These are phyloP conservation scores for Hipparchia semele DNA, from an alignment of 2,888 invertebrate genomes.

Conservation along the genomic window DNA sequence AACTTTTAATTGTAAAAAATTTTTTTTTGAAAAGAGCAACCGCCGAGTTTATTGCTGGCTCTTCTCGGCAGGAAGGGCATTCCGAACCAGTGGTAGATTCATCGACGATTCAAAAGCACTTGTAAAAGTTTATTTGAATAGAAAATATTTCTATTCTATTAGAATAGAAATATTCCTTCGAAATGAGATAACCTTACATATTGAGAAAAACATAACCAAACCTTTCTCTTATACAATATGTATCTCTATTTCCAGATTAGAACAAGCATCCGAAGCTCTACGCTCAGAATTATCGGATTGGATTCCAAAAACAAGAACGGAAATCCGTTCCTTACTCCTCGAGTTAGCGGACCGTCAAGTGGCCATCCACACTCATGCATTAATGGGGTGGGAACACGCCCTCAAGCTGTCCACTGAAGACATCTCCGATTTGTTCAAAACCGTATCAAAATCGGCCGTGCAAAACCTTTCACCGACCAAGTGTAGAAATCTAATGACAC, in stretches of 20 bases:
- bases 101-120: too few species aligned
- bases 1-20: too few species aligned
- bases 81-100: too few species aligned
- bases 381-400: conserved; percentile 67
- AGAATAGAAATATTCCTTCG: too few species aligned
- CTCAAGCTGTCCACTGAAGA: conserved; percentile 60
- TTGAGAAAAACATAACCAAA: background rate
- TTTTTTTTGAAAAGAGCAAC: too few species aligned
- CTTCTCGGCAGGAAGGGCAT: too few species aligned
- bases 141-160: too few species aligned
- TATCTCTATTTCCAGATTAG: conserved; percentile 53
- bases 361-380: conserved; percentile 55
- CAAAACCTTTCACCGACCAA: conserved; percentile 67
- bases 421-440: conserved; percentile 65
- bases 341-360: conserved; percentile 68
- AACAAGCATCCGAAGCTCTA: conserved; percentile 71
- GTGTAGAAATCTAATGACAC: conserved; percentile 52
- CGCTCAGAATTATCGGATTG: conserved; percentile 71
- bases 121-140: too few species aligned
- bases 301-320: conserved; percentile 65
- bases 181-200: background rate
- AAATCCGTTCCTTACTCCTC: conserved; percentile 61
- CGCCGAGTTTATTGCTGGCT: too few species aligned
- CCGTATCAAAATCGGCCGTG: conserved; percentile 70
- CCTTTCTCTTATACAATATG: background rate